Percentiles rank a stretch among this genome's conserved stretches.
phyloP scores from a whole-genome alignment of 2,113 vertebrate species.

The Pandion haliaetus region DNA sequence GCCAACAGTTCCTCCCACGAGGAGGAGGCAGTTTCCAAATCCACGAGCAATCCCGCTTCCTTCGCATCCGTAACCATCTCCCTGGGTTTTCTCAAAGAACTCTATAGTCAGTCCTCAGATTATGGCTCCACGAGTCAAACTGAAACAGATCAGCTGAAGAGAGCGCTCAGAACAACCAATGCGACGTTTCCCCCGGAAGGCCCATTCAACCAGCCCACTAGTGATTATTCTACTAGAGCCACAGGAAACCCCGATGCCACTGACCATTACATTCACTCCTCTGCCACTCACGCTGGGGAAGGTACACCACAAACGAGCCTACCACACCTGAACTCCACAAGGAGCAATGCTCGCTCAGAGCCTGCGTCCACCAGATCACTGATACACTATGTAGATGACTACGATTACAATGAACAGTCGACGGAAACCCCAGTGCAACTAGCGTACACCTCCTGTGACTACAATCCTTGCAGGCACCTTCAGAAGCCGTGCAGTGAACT shows the following conservation, averaged over 20 bases:
- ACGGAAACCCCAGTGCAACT: neutral
- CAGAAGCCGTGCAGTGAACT: conserved; percentile 76
- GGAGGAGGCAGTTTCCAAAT: neutral
- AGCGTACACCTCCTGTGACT: conserved; percentile 50
- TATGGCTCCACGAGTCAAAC: neutral
- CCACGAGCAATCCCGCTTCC: neutral
- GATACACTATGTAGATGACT: conserved; percentile 23
- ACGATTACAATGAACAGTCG: neutral
- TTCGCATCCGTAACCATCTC: neutral
- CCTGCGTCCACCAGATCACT: neutral
- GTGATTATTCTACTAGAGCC: neutral
- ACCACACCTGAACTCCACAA: neutral
- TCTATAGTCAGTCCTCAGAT: neutral
- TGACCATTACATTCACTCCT: neutral
- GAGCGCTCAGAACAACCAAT: neutral
- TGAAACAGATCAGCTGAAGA: neutral
- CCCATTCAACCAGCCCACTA: neutral
- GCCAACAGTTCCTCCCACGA: neutral
- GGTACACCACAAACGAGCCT: neutral
- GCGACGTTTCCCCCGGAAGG: accelerated
- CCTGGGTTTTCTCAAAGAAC: neutral
- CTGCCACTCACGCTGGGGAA: neutral
- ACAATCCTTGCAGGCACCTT: conserved; percentile 78
- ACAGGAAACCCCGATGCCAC: neutral
- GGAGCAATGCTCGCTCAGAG: neutral